Base-by-base conservation (phyloP, 2,797 vertebrate species). In the Spheniscus humboldti region DNA sequence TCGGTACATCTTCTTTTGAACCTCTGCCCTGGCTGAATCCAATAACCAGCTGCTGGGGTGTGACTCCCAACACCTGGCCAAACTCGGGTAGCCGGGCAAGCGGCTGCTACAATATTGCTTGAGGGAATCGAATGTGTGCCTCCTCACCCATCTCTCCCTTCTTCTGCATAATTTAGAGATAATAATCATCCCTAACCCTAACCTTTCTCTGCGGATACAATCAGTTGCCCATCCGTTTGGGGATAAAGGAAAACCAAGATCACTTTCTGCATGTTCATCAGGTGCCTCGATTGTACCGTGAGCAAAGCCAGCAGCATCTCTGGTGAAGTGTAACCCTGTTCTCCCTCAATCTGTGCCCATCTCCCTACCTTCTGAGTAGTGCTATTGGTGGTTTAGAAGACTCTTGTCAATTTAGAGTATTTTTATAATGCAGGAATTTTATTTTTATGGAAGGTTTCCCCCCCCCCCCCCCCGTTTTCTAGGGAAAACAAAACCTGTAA, bases 41-140 rank as follows among this genome's bases (percentile, higher is more conserved):
- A 8, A 10, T 22, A 50, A 27, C 62, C 81, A 57, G 41, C 57
- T 43, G 23, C 43, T 19, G 7, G 52, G 30, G 16, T 31, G 57
- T 3, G 27, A 75, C 23, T 47, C 52, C 63, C 69, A 73, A 10
- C 33, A 17, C 33, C 59, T 18, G 6, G 30, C 25, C 52, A 12
- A 60, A 53, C 25, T 1, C 6, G 0, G 12, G n/a, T 2, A 45
- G 41, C 37, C 1, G 1, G 41, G 72, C 75, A 64, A 47, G 66
- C 4, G 2, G 71, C 75, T 63, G 39, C 56, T 60, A 2, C 35
- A 73, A 52, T 17, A 24, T 10, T 30, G 78, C 78, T 19, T 19
- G 24, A n/a, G 20, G 77, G 20, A 69, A 33, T 19, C 1, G 1
- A 41, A 18, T 3, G 13, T 28, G 18, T 37, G 52, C 33, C 75